Evolutionary conservation across 2,113 vertebrate genomes (phyloP), one percentile per base, ranked within the genome.

Genomic region (Amphiprion ocellaris): DNA sequence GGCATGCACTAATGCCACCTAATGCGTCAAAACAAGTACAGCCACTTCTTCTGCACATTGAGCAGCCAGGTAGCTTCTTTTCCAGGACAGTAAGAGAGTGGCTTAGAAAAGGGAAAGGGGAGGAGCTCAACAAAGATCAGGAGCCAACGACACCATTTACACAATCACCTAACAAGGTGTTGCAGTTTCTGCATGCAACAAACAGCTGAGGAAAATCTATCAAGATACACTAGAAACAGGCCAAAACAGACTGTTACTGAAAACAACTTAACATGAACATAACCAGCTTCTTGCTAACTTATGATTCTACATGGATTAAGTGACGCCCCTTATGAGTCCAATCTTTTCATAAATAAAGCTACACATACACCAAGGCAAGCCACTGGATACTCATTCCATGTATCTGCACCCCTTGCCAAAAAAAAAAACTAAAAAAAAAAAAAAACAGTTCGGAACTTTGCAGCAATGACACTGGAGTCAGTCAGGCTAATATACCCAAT

Each of bases 51-150:
- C 85, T 79, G 66, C 70, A 63, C 70, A 37, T 63, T 73, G 53
- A 41, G 30, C 50, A 65, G 64, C 50, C 79, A 86, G 73, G 67
- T 67, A 68, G 59, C 41, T 37, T 87, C 60, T 60, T 63, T 71
- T 50, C 58, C 24, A 49, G 63, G 66, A 59, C 30, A 23, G 62
- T 37, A 62, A 37, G n/a, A 59, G 68, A 77, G 49, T n/a, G 67
- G 74, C 64, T 87, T 83, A 65, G 33, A 72, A 39, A 63, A 62
- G 41, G 76, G 62, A 66, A 65, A 69, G 41, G 58, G 78, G 68
- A 81, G 80, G 70, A 73, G 87, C 50, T 54, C 26, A 69, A 63
- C 24, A 69, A 67, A 76, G 77, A 87, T 89, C 86, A 83, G 84
- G 54, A 41, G 46, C 74, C 83, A 84, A 88, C 91, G 69, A 82